These are phyloP conservation scores for Brachyopa scutellaris DNA, from an alignment of 2,888 invertebrate species.

Conservation along the genomic window DNA sequence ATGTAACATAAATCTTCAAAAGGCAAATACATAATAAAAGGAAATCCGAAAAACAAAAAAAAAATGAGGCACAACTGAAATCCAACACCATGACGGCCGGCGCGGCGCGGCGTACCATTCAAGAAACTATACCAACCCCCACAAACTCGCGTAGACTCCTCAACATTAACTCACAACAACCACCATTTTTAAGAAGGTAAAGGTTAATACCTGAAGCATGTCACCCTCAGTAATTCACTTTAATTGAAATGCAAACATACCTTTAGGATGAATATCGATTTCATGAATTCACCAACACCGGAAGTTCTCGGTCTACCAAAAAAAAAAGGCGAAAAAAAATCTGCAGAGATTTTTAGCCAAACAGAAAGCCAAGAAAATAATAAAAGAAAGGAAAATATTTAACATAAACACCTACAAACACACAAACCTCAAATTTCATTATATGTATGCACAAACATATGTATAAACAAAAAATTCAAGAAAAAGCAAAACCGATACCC, in stretches of 20 bases:
- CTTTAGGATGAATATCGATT: slow-evolving; percentile 41
- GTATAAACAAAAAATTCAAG: slow-evolving; percentile 19
- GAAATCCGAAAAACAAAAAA: not conserved
- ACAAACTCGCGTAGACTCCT: slow-evolving; percentile 52
- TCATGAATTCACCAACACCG: slow-evolving; percentile 31
- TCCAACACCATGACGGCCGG: slow-evolving; percentile 10
- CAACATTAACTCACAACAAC: slow-evolving; percentile 22
- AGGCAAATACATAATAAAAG: not conserved
- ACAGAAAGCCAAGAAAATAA: slow-evolving; percentile 6
- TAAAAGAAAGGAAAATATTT: slow-evolving; percentile 33
- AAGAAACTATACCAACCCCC: slow-evolving; percentile 3
- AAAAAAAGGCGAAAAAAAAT: slow-evolving; percentile 30
- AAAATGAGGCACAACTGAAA: no score
- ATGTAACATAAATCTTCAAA: not conserved
- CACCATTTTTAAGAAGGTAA: slow-evolving; percentile 47
- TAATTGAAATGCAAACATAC: slow-evolving; percentile 29
- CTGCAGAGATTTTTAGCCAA: slow-evolving; percentile 2
- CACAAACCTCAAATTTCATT: slow-evolving; percentile 30
- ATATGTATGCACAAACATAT: no score
- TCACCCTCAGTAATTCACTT: slow-evolving; percentile 54
- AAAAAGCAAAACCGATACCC: slow-evolving; percentile 10
- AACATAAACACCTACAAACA: slow-evolving; percentile 26
- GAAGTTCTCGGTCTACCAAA: slow-evolving; percentile 45
- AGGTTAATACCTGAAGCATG: slow-evolving; percentile 61
- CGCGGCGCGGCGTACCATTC: no score